Base-by-base conservation (phyloP, 2,888 invertebrate species). In the Oscheius onirici region DNA sequence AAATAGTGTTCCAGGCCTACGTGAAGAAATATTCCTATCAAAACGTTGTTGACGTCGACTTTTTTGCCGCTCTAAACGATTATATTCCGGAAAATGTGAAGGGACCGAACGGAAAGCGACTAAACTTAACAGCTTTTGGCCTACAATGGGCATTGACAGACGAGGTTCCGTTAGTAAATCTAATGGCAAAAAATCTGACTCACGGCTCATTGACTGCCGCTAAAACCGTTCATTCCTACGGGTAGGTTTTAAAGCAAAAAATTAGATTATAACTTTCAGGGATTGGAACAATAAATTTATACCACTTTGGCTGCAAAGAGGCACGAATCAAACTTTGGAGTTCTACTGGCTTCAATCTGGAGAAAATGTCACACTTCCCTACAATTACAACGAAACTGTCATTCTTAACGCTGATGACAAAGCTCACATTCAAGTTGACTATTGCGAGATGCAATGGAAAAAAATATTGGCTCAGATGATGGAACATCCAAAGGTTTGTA, bases 221-320 rank as follows among this genome's bases (percentile, higher is more conserved):
- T n/a, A n/a, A n/a, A n/a, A n/a, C n/a, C n/a, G n/a, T n/a, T n/a
- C n/a, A n/a, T n/a, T n/a, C n/a, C n/a, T n/a, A n/a, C n/a, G n/a
- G n/a, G n/a, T n/a, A n/a, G n/a, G n/a, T n/a, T n/a, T n/a, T n/a
- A n/a, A n/a, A n/a, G n/a, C n/a, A n/a, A n/a, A n/a, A n/a, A n/a
- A n/a, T n/a, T n/a, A n/a, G n/a, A n/a, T n/a, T n/a, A n/a, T n/a
- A n/a, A n/a, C n/a, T n/a, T n/a, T n/a, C n/a, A n/a, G n/a, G n/a
- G n/a, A n/a, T n/a, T n/a, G n/a, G n/a, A n/a, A n/a, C n/a, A n/a
- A n/a, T n/a, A n/a, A n/a, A n/a, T n/a, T n/a, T n/a, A 77, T 87
- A 28, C 87, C 87, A 3, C 69, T 87, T 17, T 87, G 87, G 87
- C 80, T 84, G 72, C 75, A 75, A 85, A 24, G 87, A 85, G 8